Conservation (phyloP, 2,113 vertebrate genomes). For the Etia nguti region DNA sequence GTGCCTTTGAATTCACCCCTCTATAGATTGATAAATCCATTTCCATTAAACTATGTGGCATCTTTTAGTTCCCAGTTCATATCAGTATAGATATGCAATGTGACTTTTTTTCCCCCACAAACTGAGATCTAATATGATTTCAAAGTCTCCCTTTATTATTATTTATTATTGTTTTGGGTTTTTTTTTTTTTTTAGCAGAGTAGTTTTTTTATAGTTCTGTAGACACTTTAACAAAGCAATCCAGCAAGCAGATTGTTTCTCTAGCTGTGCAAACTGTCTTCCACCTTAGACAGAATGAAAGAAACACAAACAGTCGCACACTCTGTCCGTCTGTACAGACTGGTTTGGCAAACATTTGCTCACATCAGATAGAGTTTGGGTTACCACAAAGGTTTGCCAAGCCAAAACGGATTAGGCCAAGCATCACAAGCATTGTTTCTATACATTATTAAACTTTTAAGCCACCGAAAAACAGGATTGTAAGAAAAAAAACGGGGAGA, state of each 20-base stretch:
- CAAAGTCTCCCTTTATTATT: neutral
- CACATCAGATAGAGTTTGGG: conserved; percentile 49
- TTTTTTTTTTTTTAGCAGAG: fast-evolving
- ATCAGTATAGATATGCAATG: neutral
- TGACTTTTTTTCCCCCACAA: neutral
- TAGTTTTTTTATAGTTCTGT: neutral
- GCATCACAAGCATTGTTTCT: conserved; percentile 65
- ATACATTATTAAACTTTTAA: conserved; percentile 75
- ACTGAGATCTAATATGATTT: neutral
- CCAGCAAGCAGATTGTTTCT: neutral
- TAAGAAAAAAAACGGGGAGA: conserved; percentile 16
- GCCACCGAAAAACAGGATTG: conserved; percentile 74
- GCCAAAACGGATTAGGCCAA: conserved; percentile 58
- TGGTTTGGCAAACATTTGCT: conserved; percentile 26
- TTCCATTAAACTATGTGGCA: neutral
- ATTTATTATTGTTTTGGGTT: fast-evolving
- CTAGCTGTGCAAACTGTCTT: neutral
- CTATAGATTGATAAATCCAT: neutral
- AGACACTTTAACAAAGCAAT: neutral
- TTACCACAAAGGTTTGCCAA: conserved; percentile 50
- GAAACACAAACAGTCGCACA: neutral
- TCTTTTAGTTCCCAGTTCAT: neutral
- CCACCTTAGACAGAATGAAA: neutral
- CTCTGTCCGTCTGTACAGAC: neutral
- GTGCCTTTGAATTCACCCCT: neutral